A percentile compares a stretch with the other conserved stretches of the same genome.
Evolutionary conservation across 2,797 vertebrate genomes (phyloP).

Genomic region (Dryobates pubescens): DNA sequence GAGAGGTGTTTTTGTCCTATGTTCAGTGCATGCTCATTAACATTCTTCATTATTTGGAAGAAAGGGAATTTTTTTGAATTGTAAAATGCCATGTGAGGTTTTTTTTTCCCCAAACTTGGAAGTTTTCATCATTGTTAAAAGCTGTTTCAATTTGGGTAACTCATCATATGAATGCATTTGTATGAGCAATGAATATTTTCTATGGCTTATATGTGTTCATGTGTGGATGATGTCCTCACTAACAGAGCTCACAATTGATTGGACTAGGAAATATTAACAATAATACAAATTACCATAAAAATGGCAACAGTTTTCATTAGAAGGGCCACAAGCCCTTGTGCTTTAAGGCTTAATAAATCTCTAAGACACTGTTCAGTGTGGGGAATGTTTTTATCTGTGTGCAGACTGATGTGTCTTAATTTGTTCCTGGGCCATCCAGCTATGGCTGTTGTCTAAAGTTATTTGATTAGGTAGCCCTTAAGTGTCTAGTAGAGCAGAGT

Average conservation of each 20-base stretch:
- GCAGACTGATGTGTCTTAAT: neutral
- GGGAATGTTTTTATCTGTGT: neutral
- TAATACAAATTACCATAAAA: neutral
- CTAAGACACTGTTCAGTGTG: neutral
- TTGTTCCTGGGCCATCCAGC: neutral
- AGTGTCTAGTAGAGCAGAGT: neutral
- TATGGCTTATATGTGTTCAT: neutral
- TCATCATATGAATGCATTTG: neutral
- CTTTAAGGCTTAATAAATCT: neutral
- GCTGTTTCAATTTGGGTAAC: neutral
- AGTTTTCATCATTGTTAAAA: neutral
- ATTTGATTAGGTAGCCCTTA: neutral
- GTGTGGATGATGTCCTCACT: neutral
- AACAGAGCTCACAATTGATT: neutral
- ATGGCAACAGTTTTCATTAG: neutral
- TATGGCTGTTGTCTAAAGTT: neutral
- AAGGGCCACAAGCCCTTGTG: neutral
- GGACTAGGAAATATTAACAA: neutral
- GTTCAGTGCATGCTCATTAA: neutral
- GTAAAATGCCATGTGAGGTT: neutral
- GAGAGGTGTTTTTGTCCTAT: neutral
- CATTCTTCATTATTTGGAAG: neutral
- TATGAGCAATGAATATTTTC: neutral
- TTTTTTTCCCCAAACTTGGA: neutral
- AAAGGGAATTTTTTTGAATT: neutral